Evolutionary conservation across 2,888 invertebrate genomes (phyloP).

Genomic region (Thereva nobilitata): DNA sequence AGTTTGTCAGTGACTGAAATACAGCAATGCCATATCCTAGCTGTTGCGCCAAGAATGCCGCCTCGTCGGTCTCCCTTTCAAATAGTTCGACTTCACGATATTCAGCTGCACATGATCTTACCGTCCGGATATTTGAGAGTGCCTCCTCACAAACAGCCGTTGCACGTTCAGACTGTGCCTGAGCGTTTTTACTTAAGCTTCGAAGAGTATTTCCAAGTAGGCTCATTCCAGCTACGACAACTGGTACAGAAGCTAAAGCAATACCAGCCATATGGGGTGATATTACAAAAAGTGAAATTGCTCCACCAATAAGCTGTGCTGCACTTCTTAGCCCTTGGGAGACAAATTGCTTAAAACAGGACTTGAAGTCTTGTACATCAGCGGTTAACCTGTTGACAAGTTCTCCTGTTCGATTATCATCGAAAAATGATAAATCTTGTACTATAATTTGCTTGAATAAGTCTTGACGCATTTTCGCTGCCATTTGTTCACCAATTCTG

Average conservation of each 20-base stretch:
- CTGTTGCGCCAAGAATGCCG: constrained; percentile 72
- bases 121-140: constrained; percentile 89
- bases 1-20: constrained; percentile 87
- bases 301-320: constrained; percentile 73
- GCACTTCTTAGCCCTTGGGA: constrained; percentile 87
- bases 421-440: constrained; percentile 91
- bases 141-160: constrained; percentile 93
- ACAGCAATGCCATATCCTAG: constrained; percentile 89
- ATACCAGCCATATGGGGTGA: constrained; percentile 88
- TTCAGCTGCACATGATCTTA: constrained; percentile 93
- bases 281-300: constrained; percentile 70
- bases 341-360: constrained; percentile 90
- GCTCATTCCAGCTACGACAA: constrained; percentile 82
- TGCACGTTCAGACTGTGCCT: constrained; percentile 83
- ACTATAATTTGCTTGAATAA: constrained; percentile 80
- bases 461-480: constrained; percentile 77
- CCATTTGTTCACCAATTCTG: constrained; percentile 86
- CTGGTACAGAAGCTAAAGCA: constrained; percentile 83
- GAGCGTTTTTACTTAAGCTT: constrained; percentile 76
- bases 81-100: constrained; percentile 76
- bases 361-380: constrained; percentile 97
- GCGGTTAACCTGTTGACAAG: constrained; percentile 87
- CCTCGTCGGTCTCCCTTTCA: constrained; percentile 72
- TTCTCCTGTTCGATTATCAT: constrained; percentile 88
- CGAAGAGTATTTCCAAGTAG: constrained; percentile 79